Evolutionary conservation across 2,888 invertebrate species (phyloP).

Genomic region (Thelaira solivaga): DNA sequence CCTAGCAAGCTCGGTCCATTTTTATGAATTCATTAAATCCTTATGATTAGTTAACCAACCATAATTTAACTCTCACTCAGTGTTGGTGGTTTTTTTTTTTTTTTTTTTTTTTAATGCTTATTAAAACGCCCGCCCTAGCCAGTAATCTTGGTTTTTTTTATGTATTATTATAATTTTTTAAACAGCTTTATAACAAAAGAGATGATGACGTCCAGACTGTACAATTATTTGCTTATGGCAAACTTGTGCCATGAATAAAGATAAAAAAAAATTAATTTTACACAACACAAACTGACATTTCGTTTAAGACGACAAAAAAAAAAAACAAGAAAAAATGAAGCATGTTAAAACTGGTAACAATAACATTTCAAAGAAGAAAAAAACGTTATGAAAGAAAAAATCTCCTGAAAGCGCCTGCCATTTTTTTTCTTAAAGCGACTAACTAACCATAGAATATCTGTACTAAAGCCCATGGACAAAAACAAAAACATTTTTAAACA

Average conservation of each 20-base stretch:
- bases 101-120: too few relatives aligned
- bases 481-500: slow-evolving; percentile 3
- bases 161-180: slow-evolving; percentile 19
- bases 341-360: slow-evolving; percentile 7
- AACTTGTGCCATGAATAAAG: slow-evolving; percentile 53
- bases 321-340: neutral
- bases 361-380: slow-evolving; percentile 7
- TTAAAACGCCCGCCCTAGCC: too few relatives aligned
- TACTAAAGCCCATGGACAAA: slow-evolving; percentile 6
- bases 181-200: slow-evolving; percentile 12
- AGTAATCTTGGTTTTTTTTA: too few relatives aligned
- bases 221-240: slow-evolving; percentile 47
- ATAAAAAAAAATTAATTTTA: neutral
- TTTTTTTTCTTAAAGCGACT: neutral
- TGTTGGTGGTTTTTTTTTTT: too few relatives aligned
- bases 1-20: too few relatives aligned
- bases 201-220: slow-evolving; percentile 39
- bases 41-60: too few relatives aligned
- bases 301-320: neutral
- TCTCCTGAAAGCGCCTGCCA: slow-evolving; percentile 20
- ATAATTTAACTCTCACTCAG: too few relatives aligned
- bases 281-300: slow-evolving; percentile 29
- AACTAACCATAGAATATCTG: slow-evolving; percentile 9
- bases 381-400: slow-evolving; percentile 10
- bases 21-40: too few relatives aligned